Percentiles rank a stretch among this genome's conserved stretches.
Evolutionary conservation across 2,113 vertebrate species (phyloP).

Genomic region (human (Homo sapiens)): GRCh38 chr9:14763501-14764000

Average conservation of each 20-base stretch:
- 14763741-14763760: not conserved
- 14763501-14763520: not conserved
- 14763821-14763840: not conserved
- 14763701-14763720: not conserved
- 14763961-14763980: too few species aligned
- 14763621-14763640: not conserved
- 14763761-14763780: not conserved
- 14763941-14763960: not conserved
- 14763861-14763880: not conserved
- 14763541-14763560: not conserved
- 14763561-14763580: not conserved
- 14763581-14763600: not conserved
- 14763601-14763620: not conserved
- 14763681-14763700: not conserved
- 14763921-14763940: not conserved
- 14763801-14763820: not conserved
- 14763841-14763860: not conserved
- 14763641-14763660: not conserved
- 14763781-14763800: not conserved
- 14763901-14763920: not conserved
- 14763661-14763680: not conserved
- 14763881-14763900: not conserved
- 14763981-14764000: too few species aligned
- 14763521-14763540: not conserved
- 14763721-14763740: not conserved